Evolutionary conservation across 2,113 vertebrate species (phyloP).

Genomic region (Carlito syrichta): DNA sequence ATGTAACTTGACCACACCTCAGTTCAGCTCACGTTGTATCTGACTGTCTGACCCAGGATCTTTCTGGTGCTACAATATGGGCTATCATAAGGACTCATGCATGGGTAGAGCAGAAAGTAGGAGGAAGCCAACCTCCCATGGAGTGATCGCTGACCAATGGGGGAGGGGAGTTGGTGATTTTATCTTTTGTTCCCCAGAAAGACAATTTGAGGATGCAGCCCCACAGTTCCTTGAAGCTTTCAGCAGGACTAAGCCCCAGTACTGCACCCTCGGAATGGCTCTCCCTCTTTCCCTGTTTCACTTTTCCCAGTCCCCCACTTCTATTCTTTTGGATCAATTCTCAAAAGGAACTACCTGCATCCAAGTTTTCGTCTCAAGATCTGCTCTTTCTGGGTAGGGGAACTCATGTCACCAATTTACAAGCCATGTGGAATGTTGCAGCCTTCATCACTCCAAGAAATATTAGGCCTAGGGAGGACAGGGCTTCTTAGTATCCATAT

Average conservation of each 20-base stretch:
- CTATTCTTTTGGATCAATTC: background rate
- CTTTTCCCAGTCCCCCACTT: background rate
- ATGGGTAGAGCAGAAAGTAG: background rate
- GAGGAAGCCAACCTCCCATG: background rate
- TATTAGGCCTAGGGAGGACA: background rate
- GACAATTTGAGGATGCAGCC: background rate
- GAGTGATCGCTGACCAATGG: background rate
- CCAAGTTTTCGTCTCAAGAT: background rate
- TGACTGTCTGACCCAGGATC: constrained; percentile 16
- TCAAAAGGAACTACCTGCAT: background rate
- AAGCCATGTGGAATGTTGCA: background rate
- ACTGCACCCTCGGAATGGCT: background rate
- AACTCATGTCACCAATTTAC: background rate
- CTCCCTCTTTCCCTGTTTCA: background rate
- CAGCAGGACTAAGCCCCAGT: background rate
- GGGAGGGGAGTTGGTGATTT: background rate
- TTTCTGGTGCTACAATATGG: background rate
- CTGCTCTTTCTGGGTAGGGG: background rate
- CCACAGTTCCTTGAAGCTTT: background rate
- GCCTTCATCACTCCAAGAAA: background rate
- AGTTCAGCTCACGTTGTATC: background rate
- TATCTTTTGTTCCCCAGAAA: background rate
- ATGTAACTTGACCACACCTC: constrained; percentile 4
- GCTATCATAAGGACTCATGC: background rate
- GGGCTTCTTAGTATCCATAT: background rate